Evolutionary conservation across 53 echinoderm and acorn worm genomes (phyloP).

Genomic region (Luidia sarsii): DNA sequence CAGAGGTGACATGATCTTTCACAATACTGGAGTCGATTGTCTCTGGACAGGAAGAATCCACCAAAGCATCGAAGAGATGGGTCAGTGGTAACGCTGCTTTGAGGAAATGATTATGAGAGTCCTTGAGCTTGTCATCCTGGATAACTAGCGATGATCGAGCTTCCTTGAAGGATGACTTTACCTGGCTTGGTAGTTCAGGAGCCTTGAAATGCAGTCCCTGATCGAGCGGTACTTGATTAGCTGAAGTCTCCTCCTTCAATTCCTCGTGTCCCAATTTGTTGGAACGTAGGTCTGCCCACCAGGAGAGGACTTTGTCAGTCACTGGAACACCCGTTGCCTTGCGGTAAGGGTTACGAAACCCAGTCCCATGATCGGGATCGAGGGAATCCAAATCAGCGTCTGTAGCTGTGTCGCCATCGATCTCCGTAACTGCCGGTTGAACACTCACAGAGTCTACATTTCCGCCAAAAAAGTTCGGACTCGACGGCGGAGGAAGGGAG

Average conservation of each 20-base stretch:
- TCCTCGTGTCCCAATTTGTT: slow-evolving; percentile 2
- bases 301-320: background rate
- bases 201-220: background rate
- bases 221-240: background rate
- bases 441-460: background rate
- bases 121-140: slow-evolving; percentile 2
- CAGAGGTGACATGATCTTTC: background rate
- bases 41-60: background rate
- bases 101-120: background rate
- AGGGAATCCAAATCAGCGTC: background rate
- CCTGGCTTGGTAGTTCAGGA: slow-evolving; percentile 8
- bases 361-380: too few relatives aligned
- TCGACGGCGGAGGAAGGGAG: background rate
- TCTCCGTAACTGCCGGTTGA: background rate
- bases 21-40: slow-evolving; percentile 3
- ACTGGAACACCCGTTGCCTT: background rate
- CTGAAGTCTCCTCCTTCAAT: background rate
- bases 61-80: slow-evolving; percentile 8
- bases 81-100: background rate
- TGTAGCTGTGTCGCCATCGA: background rate
- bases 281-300: background rate
- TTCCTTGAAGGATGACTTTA: slow-evolving; percentile 11
- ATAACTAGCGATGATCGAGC: background rate
- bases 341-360: too few relatives aligned
- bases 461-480: background rate